Base-by-base conservation (phyloP, 2,113 vertebrate genomes). In the Carassius gibelio region DNA sequence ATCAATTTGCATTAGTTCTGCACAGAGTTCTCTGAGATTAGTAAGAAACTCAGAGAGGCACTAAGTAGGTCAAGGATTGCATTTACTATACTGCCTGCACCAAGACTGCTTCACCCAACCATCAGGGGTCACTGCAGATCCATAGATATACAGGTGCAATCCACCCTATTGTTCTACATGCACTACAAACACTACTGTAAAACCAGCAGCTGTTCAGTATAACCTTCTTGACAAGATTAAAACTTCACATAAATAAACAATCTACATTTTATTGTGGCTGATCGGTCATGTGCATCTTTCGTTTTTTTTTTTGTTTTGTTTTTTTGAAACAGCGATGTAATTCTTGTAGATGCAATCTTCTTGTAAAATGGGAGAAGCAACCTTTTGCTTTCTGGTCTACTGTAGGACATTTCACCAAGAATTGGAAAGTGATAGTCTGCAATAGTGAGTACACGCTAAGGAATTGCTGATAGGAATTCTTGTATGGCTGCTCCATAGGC, bases 51-150 rank as follows among this genome's bases (percentile, higher is more conserved):
- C 75, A 19, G 50, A 77, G 64, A 77, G 84, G 75, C 74, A 85
- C 42, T 88, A 90, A 90, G 84, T 89, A 91, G 90, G 89, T 89
- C 87, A 90, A 87, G 86, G 88, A 88, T 89, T 89, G 82, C 75
- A 84, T 84, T 83, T 50, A 82, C 52, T 64, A 61, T 4, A 48
- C 15, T 74, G 52, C 55, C 57, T 45, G 8, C 55, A 30, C 14
- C 74, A 76, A 76, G 50, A 50, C 50, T 84, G 38, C 77, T 26
- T 19, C n/a, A 14, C 36, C 62, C 61, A 30, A 62, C 84, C 90
- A 88, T 87, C 71, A 87, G 89, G 89, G 88, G 89, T 88, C 87
- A 84, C 82, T 89, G 74, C 66, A 88, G 86, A 86, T 89, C 90
- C 85, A 89, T 42, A 76, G 11, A 88, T 87, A 26, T 78, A 4